Percentiles rank a stretch among this genome's conserved stretches.
Evolutionary conservation across 2,797 vertebrate genomes (phyloP).

Genomic region (Karalla daura): DNA sequence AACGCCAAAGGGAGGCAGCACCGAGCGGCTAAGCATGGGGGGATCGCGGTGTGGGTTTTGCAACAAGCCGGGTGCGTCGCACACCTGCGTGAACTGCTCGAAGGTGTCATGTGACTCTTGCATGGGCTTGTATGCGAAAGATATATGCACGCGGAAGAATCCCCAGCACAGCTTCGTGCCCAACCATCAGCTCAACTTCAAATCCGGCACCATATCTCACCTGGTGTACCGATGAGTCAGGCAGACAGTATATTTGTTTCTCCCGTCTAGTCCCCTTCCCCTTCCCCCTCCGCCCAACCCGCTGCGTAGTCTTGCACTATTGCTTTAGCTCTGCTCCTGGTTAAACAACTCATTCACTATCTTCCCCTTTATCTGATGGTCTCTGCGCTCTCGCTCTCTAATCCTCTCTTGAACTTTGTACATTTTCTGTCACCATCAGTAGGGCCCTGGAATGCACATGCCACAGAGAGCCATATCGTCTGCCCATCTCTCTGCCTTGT

Average conservation of each 20-base stretch:
- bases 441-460: constrained; percentile 67
- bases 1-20: constrained; percentile 72
- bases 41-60: constrained; percentile 93
- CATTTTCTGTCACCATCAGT: constrained; percentile 60
- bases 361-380: constrained; percentile 45
- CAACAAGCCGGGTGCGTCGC: constrained; percentile 91
- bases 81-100: constrained; percentile 98
- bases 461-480: constrained; percentile 69
- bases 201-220: constrained; percentile 93
- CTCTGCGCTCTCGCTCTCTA: constrained; percentile 33
- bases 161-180: constrained; percentile 95
- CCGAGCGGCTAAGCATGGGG: constrained; percentile 72
- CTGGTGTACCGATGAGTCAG: constrained; percentile 92
- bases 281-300: too few species aligned
- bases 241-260: constrained; percentile 30
- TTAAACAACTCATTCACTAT: constrained; percentile 34
- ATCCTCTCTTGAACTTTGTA: constrained; percentile 63
- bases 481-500: constrained; percentile 74
- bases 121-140: constrained; percentile 92
- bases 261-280: constrained; percentile 9
- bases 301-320: constrained; percentile 57
- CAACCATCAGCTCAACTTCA: constrained; percentile 96
- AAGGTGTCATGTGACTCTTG: constrained; percentile 96
- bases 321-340: constrained; percentile 58
- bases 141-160: constrained; percentile 94